Conservation (phyloP, 2,797 vertebrate species). For the Lophura swinhoii region DNA sequence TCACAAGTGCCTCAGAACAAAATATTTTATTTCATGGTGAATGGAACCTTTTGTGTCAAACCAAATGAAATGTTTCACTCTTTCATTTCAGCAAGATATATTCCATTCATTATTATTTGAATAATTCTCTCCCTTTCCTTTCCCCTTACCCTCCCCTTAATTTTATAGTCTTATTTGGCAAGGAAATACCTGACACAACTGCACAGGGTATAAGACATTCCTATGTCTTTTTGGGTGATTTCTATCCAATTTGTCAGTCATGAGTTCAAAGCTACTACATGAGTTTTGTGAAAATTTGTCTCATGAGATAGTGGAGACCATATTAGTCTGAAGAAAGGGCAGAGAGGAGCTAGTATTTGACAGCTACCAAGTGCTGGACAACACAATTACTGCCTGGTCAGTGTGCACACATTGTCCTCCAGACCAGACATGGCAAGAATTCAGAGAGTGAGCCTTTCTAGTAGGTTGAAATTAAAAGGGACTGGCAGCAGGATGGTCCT, state of each 20-base stretch:
- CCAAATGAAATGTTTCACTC: conserved; percentile 49
- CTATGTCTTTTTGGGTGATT: background rate
- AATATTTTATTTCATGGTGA: conserved; percentile 60
- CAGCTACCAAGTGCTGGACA: background rate
- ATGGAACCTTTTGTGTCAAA: conserved; percentile 48
- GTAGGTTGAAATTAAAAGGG: background rate
- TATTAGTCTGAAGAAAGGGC: background rate
- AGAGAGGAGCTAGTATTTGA: background rate
- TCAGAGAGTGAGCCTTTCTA: background rate
- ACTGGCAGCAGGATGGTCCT: background rate
- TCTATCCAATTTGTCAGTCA: conserved; percentile 13
- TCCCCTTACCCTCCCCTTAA: background rate
- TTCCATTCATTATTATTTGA: conserved; percentile 26
- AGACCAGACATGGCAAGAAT: background rate
- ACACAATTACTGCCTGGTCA: background rate
- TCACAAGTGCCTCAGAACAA: conserved; percentile 25
- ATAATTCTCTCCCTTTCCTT: conserved; percentile 28
- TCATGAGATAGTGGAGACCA: background rate
- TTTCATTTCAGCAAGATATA: conserved; percentile 54
- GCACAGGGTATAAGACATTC: background rate
- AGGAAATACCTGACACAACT: conserved; percentile 4
- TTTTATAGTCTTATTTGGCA: conserved; percentile 32
- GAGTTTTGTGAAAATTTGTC: background rate
- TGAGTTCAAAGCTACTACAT: background rate
- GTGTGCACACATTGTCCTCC: accelerated